phyloP scores from a whole-genome alignment of 1,140 invertebrate species.

The Drosophila ambigua region DNA sequence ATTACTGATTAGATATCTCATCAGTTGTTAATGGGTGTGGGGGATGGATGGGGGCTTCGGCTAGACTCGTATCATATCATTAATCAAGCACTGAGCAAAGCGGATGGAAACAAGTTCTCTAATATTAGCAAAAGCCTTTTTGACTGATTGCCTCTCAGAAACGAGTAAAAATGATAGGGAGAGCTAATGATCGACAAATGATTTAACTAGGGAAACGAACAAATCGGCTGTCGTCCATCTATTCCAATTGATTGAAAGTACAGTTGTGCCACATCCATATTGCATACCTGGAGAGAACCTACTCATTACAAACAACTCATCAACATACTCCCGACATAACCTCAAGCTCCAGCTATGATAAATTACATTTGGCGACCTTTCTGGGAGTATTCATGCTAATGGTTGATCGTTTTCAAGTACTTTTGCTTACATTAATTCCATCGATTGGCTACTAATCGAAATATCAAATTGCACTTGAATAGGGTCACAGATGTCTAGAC shows the following conservation, averaged over 20 bases:
- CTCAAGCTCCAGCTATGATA: too few species aligned
- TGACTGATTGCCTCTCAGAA: constrained; percentile 14
- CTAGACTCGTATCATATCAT: not conserved
- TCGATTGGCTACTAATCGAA: too few species aligned
- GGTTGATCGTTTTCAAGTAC: not conserved
- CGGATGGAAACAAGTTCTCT: constrained; percentile 14
- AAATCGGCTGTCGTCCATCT: constrained; percentile 16
- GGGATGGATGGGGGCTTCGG: too few species aligned
- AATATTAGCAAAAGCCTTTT: constrained; percentile 1
- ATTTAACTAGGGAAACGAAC: constrained; percentile 6
- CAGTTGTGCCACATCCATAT: not conserved
- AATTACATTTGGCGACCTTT: too few species aligned
- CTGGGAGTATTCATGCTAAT: too few species aligned
- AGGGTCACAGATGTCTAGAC: not conserved
- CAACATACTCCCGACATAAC: too few species aligned
- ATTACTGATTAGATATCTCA: not conserved
- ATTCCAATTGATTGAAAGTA: constrained; percentile 3
- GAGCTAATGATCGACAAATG: constrained; percentile 25
- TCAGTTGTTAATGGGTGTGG: not conserved
- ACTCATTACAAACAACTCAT: too few species aligned
- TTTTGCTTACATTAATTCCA: not conserved
- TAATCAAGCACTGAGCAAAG: constrained; percentile 11
- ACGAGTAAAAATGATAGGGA: constrained; percentile 8
- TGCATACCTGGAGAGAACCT: too few species aligned
- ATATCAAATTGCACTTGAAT: not conserved